Evolutionary conservation across 1,140 invertebrate species (phyloP), one percentile per base, ranked within the genome.

Genomic region (Vanessa tameamea): DNA sequence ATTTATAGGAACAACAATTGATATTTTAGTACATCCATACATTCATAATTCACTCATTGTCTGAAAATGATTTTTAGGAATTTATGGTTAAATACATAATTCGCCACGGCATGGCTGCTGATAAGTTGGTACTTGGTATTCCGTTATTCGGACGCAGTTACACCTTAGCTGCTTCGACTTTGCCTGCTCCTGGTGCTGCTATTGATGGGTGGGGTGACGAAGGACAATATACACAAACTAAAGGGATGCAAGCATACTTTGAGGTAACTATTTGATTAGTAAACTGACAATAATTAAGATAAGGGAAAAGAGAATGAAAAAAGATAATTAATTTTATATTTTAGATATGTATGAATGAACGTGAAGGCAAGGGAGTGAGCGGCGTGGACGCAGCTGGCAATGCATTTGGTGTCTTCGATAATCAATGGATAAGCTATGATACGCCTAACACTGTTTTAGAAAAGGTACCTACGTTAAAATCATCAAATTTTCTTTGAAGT

Each of bases 341-440:
- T 57, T 93, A 96, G 94, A 95, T 96, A 15, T 97, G 96, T 78
- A 94, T 96, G 80, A 93, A 94, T 76, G 82, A 95, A 63, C 86
- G 92, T n/a, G 94, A 95, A 78, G 94, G 94, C 9, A 92, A 93
- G 43, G 97, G 96, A 94, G 82, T 81, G 2, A 93, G 91, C 64
- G 89, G 93, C 8, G 92, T 94, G 70, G 96, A 97, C 79, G 93
- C 94, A 53, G 94, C 94, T n/a, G 96, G 96, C 9, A 94, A 94
- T 47, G 94, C 97, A 0, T 98, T 95, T 81, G 93, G 96, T 13
- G 95, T 95, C 14, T 94, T 95, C 31, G 96, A 95, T 12, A 95
- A 97, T 81, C 96, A 97, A 79, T 98, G 97, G 97, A 94, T 98
- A 55, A 96, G 96, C 2, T 98, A 96, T 81, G 97, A 98, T 74